A percentile compares a stretch with the other conserved stretches of the same genome.
Conservation (phyloP, 1,140 invertebrate species). For the Sesamia nonagrioides region DNA sequence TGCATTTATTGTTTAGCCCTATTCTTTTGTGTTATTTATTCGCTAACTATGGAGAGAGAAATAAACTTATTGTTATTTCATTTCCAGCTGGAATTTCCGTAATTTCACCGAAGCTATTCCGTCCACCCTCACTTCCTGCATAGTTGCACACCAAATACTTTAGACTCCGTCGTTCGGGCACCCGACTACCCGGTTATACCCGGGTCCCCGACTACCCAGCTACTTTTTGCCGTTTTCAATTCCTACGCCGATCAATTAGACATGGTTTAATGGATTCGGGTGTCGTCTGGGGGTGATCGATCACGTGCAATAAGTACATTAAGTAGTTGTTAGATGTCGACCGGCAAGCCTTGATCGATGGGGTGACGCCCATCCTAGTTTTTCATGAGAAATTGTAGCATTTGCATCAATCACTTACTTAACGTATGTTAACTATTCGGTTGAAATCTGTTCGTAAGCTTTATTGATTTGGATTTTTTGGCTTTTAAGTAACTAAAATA, state of each 20-base stretch:
- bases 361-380: conserved; percentile 45
- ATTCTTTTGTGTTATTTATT: no score
- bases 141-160: conserved; percentile 47
- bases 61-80: conserved; percentile 21
- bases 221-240: conserved; percentile 77
- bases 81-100: conserved; percentile 37
- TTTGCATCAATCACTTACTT: conserved; percentile 6
- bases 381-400: conserved; percentile 38
- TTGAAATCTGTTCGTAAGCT: background rate
- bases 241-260: conserved; percentile 80
- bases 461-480: no score
- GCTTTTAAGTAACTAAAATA: background rate
- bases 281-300: conserved; percentile 75
- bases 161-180: conserved; percentile 13
- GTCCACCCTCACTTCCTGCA: conserved; percentile 46
- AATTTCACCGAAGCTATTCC: conserved; percentile 45
- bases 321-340: conserved; percentile 55
- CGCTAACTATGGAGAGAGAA: no score
- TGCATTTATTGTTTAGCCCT: no score
- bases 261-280: conserved; percentile 82
- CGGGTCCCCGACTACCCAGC: conserved; percentile 8
- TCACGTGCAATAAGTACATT: conserved; percentile 76
- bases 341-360: conserved; percentile 71
- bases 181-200: background rate
- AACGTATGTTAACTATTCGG: background rate